Evolutionary conservation across 2,888 invertebrate genomes (phyloP), one percentile per base, ranked within the genome.

Genomic region (Alloplasta piceator): DNA sequence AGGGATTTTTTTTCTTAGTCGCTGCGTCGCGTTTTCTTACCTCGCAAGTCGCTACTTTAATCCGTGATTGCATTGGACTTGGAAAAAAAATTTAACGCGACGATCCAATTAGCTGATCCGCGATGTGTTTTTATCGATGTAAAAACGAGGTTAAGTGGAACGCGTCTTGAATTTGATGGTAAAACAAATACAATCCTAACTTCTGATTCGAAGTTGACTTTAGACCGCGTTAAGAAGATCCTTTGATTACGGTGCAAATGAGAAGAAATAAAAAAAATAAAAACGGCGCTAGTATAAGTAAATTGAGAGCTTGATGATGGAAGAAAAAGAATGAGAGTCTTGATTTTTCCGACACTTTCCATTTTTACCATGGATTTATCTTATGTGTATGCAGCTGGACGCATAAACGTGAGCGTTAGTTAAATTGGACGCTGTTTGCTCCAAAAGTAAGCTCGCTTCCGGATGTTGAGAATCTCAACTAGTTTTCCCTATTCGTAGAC

Each of bases 21-120:
- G 43, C 3, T 26, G 26, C 26, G 10, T 6, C 43, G 43, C 6
- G 6, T 43, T 10, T 43, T 9, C 43, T 9, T 9, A 43, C 41
- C 55, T 14, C 56, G 43, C 67, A 41, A 7, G 72, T 60, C 80
- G 66, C 75, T 76, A 84, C 85, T 85, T 85, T 84, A 79, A 83
- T 81, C 82, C 83, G 83, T 85, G 85, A 86, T 86, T 85, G 84
- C 84, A 85, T 85, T 85, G 85, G 82, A 79, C 84, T 85, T 85
- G 84, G 76, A 84, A 85, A 85, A 85, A 87, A 85, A 83, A 85
- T 81, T 79, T 84, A 87, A 87, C 85, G 84, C 82, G 85, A 88
- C 89, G 84, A 86, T 83, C 86, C 84, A 87, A 87, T 90, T 88
- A 87, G 80, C 77, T 73, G 85, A 84, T 84, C 82, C 84, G 82